Percentiles rank a stretch among this genome's conserved stretches.
phyloP scores from a whole-genome alignment of 2,113 vertebrate genomes.

The Salminus brasiliensis region DNA sequence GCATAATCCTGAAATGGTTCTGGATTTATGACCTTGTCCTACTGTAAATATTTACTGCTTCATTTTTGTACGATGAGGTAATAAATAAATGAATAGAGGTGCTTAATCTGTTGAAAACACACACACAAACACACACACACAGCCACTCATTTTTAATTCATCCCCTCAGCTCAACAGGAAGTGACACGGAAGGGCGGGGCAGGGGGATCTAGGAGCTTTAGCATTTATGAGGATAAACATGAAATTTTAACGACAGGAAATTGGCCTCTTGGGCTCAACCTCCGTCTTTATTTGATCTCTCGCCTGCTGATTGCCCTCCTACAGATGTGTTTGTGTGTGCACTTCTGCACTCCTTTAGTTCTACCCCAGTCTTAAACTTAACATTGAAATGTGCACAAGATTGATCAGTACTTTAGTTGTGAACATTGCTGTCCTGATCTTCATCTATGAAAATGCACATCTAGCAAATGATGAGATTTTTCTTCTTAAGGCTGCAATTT shows the following conservation, averaged over 20 bases:
- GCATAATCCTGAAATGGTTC: neutral
- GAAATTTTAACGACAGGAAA: slow-evolving; percentile 60
- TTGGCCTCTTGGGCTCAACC: slow-evolving; percentile 52
- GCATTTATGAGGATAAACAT: slow-evolving; percentile 59
- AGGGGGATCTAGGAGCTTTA: slow-evolving; percentile 45
- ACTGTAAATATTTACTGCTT: slow-evolving; percentile 16
- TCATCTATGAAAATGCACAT: no score
- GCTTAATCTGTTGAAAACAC: slow-evolving; percentile 29
- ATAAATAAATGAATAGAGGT: slow-evolving; percentile 27
- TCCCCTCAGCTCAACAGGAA: slow-evolving; percentile 48
- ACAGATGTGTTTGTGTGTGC: slow-evolving; percentile 19
- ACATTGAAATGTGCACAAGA: neutral
- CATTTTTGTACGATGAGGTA: slow-evolving; percentile 14
- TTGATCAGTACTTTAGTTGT: neutral
- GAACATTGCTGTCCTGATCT: neutral
- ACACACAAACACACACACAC: slow-evolving; percentile 22
- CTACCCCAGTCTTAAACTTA: neutral
- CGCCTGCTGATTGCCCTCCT: slow-evolving; percentile 29
- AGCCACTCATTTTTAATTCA: slow-evolving; percentile 53
- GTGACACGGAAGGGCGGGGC: slow-evolving; percentile 46
- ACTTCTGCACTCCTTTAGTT: neutral
- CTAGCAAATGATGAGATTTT: no score
- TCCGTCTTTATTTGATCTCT: slow-evolving; percentile 51
- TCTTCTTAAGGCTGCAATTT: no score
- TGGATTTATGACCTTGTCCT: neutral